Conservation (phyloP, 92 coral and sea anemone species). For the Muricea muricata region DNA sequence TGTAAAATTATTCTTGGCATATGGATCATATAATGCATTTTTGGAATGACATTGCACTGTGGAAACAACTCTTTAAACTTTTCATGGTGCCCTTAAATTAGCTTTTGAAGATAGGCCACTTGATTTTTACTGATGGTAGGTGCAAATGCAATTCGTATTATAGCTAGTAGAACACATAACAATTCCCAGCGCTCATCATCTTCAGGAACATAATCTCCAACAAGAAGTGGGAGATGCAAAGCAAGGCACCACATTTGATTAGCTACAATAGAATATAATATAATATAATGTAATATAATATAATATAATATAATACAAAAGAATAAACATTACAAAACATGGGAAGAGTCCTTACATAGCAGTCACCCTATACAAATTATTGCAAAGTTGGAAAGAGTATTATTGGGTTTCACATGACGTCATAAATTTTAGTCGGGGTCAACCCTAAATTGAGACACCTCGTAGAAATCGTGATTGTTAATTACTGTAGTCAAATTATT, state of each 20-base stretch:
- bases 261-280: conserved; percentile 51
- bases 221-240: conserved; percentile 57
- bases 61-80: conserved; percentile 55
- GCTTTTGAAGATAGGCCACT: conserved; percentile 64
- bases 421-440: not conserved
- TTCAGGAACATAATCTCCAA: conserved; percentile 65
- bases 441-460: too few species aligned
- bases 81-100: conserved; percentile 57
- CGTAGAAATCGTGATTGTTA: too few species aligned
- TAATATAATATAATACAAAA: too few species aligned
- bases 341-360: too few species aligned
- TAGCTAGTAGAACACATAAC: conserved; percentile 56
- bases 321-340: too few species aligned
- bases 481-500: too few species aligned
- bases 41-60: conserved; percentile 67
- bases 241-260: conserved; percentile 81
- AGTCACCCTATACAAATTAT: too few species aligned
- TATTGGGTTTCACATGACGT: not conserved
- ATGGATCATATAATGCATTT: conserved; percentile 82
- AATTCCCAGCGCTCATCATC: conserved; percentile 71
- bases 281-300: too few species aligned
- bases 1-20: conserved; percentile 59
- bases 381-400: not conserved
- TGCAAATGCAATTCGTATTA: conserved; percentile 55
- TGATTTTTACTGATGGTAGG: conserved; percentile 56